Percentiles rank a stretch among this genome's conserved stretches.
These are phyloP conservation scores for Nomia melanderi DNA, from an alignment of 1,140 invertebrate genomes.

Conservation along the genomic window DNA sequence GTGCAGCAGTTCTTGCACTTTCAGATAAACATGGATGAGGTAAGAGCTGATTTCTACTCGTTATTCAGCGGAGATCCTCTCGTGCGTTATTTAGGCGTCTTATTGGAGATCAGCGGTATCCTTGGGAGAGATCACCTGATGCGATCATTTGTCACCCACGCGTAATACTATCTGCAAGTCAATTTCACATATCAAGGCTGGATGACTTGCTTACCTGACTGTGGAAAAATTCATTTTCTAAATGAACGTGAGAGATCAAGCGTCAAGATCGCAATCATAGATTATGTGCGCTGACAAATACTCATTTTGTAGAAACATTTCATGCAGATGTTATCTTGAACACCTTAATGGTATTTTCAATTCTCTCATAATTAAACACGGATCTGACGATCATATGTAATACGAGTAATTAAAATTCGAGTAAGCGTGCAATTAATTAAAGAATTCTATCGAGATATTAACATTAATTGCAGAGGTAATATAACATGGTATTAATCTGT, in stretches of 20 bases:
- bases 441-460: too few species aligned
- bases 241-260: background rate
- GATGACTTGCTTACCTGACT: background rate
- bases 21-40: background rate
- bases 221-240: background rate
- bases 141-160: conserved; percentile 19
- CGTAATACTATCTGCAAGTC: conserved; percentile 14
- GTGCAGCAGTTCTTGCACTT: conserved; percentile 8
- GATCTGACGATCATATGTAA: too few species aligned
- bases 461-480: too few species aligned
- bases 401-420: too few species aligned
- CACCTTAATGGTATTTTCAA: too few species aligned
- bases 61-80: background rate
- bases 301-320: too few species aligned
- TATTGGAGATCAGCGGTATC: conserved; percentile 34
- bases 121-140: conserved; percentile 6
- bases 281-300: too few species aligned
- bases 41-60: conserved; percentile 10
- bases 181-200: background rate
- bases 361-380: background rate
- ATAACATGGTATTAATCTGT: too few species aligned
- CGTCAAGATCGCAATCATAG: background rate
- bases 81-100: background rate
- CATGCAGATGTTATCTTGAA: too few species aligned
- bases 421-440: too few species aligned